Base-by-base conservation (phyloP, 2,113 vertebrate species). In the Neomonachus schauinslandi region DNA sequence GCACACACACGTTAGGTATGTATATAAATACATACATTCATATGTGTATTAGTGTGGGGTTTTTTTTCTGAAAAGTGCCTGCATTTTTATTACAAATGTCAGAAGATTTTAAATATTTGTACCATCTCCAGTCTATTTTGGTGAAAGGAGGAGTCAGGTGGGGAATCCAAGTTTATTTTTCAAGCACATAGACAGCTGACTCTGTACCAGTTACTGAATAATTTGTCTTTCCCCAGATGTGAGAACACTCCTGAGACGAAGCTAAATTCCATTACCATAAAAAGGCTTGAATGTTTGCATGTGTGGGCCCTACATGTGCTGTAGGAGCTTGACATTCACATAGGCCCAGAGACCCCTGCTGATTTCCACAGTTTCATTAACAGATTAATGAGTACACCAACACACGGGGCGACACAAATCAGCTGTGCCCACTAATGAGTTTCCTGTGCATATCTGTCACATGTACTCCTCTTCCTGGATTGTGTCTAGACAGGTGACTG, bases 211-310 rank as follows among this genome's bases (percentile, higher is more conserved):
- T 89, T 96, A 83, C 36, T 94, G 57, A 96, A 82, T 93, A 90
- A 91, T 94, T 83, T 61, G 39, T 79, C 51, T 95, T 89, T 95
- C 82, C 63, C 46, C 22, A 71, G 28, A 51, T 89, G 46, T 89
- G 90, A 96, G 92, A 96, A n/a, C n/a, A 76, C 67, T 97, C 94
- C 57, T 92, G 81, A 95, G 69, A 95, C 92, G 63, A 80, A 85
- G 46, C 49, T 89, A 39, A 71, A 87, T 91, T 65, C 69, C 8
- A 67, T 94, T 94, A 79, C n/a, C 82, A 74, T 90, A 86, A 87
- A 77, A 82, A 76, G 61, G 28, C n/a, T 31, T 91, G 76, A 51
- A 26, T 80, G 36, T 86, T 93, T 74, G 67, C 19, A 11, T 76
- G 28, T 65, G 26, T 89, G 51, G 63, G 57, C 53, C 82, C 79